These are phyloP conservation scores for Craterocephalus amniculus DNA, from an alignment of 2,797 vertebrate species.

Conservation along the genomic window DNA sequence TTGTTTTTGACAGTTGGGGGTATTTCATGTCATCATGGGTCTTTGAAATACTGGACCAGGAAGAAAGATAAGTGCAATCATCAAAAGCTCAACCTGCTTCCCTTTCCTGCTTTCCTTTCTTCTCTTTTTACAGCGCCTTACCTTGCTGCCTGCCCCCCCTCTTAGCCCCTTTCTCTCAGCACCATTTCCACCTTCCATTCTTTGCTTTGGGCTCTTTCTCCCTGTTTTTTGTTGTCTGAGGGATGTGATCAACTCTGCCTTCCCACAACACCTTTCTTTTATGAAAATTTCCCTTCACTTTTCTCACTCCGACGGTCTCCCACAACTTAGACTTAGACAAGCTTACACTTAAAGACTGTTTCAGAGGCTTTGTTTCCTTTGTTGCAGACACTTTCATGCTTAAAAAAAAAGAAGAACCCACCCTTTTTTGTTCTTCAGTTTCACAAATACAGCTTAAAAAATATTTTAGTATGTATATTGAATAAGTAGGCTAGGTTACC, in stretches of 20 bases:
- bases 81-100: slow-evolving; percentile 72
- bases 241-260: slow-evolving; percentile 43
- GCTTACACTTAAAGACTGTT: slow-evolving; percentile 24
- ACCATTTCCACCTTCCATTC: slow-evolving; percentile 47
- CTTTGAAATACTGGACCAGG: slow-evolving; percentile 78
- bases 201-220: slow-evolving; percentile 50
- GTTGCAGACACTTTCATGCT: background rate
- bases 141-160: slow-evolving; percentile 34
- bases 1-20: slow-evolving; percentile 68
- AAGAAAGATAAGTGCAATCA: slow-evolving; percentile 64
- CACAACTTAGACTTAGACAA: slow-evolving; percentile 53
- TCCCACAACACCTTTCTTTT: background rate
- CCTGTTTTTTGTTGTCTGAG: slow-evolving; percentile 34
- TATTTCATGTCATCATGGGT: slow-evolving; percentile 70
- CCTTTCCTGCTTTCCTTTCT: slow-evolving; percentile 66
- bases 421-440: background rate
- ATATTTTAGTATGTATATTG: background rate
- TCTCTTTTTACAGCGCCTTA: slow-evolving; percentile 45
- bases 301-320: slow-evolving; percentile 1
- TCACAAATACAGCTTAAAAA: background rate
- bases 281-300: slow-evolving; percentile 7
- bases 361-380: background rate
- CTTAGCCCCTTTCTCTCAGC: slow-evolving; percentile 59
- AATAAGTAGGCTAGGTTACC: background rate
- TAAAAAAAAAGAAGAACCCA: background rate